Base-by-base conservation (phyloP, 2,797 vertebrate genomes). In the Naso thynnoides region DNA sequence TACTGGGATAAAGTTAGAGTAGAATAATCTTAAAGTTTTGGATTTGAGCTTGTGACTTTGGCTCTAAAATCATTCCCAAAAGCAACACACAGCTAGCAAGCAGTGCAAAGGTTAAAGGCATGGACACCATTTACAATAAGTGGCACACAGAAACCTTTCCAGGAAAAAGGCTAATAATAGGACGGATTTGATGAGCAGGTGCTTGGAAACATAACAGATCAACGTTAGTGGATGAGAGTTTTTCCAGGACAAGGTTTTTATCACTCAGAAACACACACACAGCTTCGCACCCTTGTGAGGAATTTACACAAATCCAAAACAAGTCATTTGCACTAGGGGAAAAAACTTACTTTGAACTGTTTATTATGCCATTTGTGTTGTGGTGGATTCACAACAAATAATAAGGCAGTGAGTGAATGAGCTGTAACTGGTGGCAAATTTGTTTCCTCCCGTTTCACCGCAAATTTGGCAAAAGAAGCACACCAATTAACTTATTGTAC, bases 171-270 rank as follows among this genome's bases (percentile, higher is more conserved):
- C 42, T 68, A 66, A 64, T 62, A 72, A 76, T 56, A 24, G 41
- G 24, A 58, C 16, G 60, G 41, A 36, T 82, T 79, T 89, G 83
- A 82, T 29, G 5, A 76, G 72, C 78, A 79, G 65, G 41, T 84
- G 80, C 33, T 76, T 68, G 54, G 62, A 81, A 78, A 78, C 65
- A 75, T 63, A 44, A 81, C 83, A 82, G 66, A 54, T 53, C 44
- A 56, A 52, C 4, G 15, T 79, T 24, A 73, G 19, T 49, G 29
- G 49, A 64, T 44, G 11, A 68, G 64, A 57, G 31, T 47, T 44
- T 68, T 82, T 85, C 76, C 70, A 73, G 60, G 56, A 72, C 49
- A 42, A 48, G 38, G 47, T 50, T 85, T 82, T 72, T 65, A 77
- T 60, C 44, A 42, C 54, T 31, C 39, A 27, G n/a, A 49, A 53